These are phyloP conservation scores for Harpagoxenus sublaevis DNA, from an alignment of 2,888 invertebrate species.

Conservation along the genomic window DNA sequence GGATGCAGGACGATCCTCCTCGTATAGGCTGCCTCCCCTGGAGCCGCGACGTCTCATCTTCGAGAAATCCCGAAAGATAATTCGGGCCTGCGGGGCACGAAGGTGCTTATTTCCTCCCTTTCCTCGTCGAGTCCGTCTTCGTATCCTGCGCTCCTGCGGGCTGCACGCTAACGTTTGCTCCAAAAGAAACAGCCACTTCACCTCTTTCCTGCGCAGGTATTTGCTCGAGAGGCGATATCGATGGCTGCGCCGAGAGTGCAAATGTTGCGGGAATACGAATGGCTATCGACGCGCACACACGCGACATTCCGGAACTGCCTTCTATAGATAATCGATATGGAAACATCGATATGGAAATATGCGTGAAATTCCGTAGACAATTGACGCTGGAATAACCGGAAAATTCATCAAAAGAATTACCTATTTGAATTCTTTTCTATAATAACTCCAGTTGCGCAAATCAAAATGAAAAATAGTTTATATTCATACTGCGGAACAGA, in stretches of 20 bases:
- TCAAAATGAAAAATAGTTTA: not conserved
- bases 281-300: not conserved
- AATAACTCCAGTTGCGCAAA: not conserved
- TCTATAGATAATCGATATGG: conserved; percentile 34
- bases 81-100: conserved; percentile 60
- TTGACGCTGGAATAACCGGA: not conserved
- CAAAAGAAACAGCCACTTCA: conserved; percentile 10
- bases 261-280: conserved; percentile 15
- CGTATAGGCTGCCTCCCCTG: not conserved
- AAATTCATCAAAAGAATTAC: not conserved
- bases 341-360: not conserved
- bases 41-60: conserved; percentile 32
- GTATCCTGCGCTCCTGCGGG: conserved; percentile 11
- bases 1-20: conserved; percentile 10
- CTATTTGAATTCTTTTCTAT: not conserved
- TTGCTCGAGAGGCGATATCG: conserved; percentile 23
- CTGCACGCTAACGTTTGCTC: conserved; percentile 44
- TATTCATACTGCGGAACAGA: not conserved
- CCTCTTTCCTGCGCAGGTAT: conserved; percentile 18
- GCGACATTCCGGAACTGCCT: not conserved
- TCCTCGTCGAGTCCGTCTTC: conserved; percentile 24
- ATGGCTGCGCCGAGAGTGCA: conserved; percentile 8
- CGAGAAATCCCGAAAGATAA: conserved; percentile 64
- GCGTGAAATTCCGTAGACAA: not conserved
- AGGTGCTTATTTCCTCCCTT: conserved; percentile 66